A percentile compares a stretch with the other conserved stretches of the same genome.
Conservation (phyloP, 1,140 invertebrate species). For the Meloidogyne exigua region DNA sequence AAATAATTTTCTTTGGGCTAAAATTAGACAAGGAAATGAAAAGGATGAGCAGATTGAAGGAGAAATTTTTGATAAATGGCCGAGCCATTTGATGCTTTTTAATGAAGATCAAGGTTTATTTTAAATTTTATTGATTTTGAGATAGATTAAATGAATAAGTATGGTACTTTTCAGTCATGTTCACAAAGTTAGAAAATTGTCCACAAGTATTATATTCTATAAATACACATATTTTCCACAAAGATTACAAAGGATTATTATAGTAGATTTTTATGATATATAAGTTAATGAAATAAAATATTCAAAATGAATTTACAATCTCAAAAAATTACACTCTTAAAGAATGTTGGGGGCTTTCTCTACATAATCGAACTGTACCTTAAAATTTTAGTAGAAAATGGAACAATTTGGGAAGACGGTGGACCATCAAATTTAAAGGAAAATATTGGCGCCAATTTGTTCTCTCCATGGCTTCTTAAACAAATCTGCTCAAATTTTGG, state of each 20-base stretch:
- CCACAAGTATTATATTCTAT: too few relatives aligned
- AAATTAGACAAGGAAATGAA: neutral
- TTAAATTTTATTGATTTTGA: neutral
- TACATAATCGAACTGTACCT: too few relatives aligned
- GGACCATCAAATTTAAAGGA: constrained; percentile 11
- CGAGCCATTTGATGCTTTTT: neutral
- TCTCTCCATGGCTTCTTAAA: constrained; percentile 10
- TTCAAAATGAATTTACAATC: too few relatives aligned
- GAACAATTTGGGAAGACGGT: constrained; percentile 2
- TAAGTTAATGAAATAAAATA: too few relatives aligned
- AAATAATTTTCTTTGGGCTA: neutral
- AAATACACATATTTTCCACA: too few relatives aligned
- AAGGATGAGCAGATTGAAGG: neutral
- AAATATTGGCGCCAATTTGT: constrained; percentile 6
- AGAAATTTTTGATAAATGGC: constrained; percentile 5
- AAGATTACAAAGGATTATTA: too few relatives aligned
- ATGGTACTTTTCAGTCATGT: too few relatives aligned
- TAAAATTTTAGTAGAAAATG: neutral
- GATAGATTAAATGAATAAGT: constrained; percentile 1
- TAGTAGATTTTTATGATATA: too few relatives aligned
- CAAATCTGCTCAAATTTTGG: constrained; percentile 5
- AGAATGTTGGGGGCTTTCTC: too few relatives aligned
- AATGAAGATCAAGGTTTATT: neutral
- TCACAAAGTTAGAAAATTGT: too few relatives aligned
- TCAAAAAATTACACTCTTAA: too few relatives aligned